A percentile compares a stretch with the other conserved stretches of the same genome.
Evolutionary conservation across 1,140 invertebrate species (phyloP).

Genomic region (Drosophila grimshawi): DNA sequence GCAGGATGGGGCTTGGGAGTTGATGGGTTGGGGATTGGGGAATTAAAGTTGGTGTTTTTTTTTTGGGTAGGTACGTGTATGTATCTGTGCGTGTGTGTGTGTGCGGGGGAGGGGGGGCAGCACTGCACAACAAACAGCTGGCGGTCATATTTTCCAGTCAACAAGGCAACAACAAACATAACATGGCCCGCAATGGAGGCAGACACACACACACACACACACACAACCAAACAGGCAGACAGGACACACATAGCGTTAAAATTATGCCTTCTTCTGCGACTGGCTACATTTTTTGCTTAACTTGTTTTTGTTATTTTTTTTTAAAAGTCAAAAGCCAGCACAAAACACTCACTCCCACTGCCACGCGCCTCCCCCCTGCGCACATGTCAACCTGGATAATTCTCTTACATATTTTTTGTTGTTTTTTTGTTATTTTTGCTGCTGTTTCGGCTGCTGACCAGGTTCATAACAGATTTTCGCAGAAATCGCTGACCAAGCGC

Average conservation of each 20-base stretch:
- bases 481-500: conserved; percentile 7
- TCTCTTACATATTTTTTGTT: conserved; percentile 19
- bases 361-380: not conserved
- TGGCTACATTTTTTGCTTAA: not conserved
- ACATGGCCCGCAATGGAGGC: conserved; percentile 41
- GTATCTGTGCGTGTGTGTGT: conserved; percentile 28
- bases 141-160: conserved; percentile 79
- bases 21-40: not conserved
- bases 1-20: not conserved
- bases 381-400: conserved; percentile 50
- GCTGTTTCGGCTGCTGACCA: not conserved
- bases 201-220: conserved; percentile 13
- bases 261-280: conserved; percentile 46
- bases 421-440: conserved; percentile 10
- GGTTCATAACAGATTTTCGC: not conserved
- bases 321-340: not conserved
- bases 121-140: conserved; percentile 70
- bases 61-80: conserved; percentile 1
- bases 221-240: not conserved
- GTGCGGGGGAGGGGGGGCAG: not conserved
- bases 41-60: not conserved
- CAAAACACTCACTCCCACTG: not conserved
- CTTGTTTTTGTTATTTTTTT: not conserved
- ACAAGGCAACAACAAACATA: conserved; percentile 77
- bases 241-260: conserved; percentile 34